Base-by-base conservation (phyloP, 2,797 vertebrate species). In the Eulemur rubriventer region DNA sequence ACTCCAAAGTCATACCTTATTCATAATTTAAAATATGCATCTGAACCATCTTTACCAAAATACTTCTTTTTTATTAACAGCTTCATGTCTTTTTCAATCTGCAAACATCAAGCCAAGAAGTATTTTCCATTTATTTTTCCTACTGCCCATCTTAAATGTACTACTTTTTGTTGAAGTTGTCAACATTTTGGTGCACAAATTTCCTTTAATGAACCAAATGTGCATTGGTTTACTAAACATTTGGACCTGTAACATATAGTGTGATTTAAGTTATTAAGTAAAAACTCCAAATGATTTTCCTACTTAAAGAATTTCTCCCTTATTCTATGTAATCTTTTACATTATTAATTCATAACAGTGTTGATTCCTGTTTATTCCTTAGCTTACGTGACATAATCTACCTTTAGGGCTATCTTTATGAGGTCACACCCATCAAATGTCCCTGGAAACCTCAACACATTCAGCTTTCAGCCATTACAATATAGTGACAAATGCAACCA, bases 401-500 rank as follows among this genome's bases (percentile, higher is more conserved):
- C 2, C 0, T 69, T 72, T 50, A 50, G 67, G 22, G 78, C 78
- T 18, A 43, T 14, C 43, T 91, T 55, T 41, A 43, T 11, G 16
- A 85, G 38, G 22, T 79, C 57, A 55, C 4, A 33, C 2, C 24
- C 2, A 3, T 16, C 17, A 28, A 14, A 0, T 35, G 5, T 69
- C 20, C 6, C 5, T 38, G 28, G 67, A 48, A 95, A 95, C 61
- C 4, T 6, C 22, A 7, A 12, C 2, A 4, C 11, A 13, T 76
- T 22, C 35, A 52, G 4, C 7, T 10, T 12, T 57, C 7, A 70
- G 7, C 4, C 50, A 38, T 55, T 52, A 63, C 1, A 38, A 3
- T 7, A n/a, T 2, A 83, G 28, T 81, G 76, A 73, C 28, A 81
- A 92, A 79, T 84, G 50, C 61, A 33, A 87, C 90, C 98, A 97